phyloP scores from a whole-genome alignment of 35 echinoderm and acorn worm species.

The Stichopus chloronotus region DNA sequence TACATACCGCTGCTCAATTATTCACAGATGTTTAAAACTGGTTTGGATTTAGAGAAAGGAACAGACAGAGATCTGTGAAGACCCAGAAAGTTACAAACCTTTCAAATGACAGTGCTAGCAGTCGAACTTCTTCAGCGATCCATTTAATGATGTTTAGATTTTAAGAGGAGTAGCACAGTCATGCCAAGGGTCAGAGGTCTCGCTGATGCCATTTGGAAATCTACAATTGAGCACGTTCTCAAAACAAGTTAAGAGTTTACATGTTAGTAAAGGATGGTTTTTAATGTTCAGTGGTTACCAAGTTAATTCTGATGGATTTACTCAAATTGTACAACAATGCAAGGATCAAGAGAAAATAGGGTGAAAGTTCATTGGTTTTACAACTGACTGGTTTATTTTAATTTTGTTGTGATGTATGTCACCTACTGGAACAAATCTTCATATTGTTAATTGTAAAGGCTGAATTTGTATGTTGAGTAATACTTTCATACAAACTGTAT shows the following conservation, averaged over 20 bases:
- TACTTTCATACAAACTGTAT: too few species aligned
- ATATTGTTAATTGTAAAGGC: too few species aligned
- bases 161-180: background rate
- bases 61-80: background rate
- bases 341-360: background rate
- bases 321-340: background rate
- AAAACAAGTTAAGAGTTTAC: constrained; percentile 18
- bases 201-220: background rate
- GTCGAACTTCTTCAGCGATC: background rate
- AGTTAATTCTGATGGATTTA: constrained; percentile 11
- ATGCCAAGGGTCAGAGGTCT: background rate
- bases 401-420: background rate
- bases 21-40: too few species aligned
- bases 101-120: background rate
- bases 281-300: constrained; percentile 1
- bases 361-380: background rate
- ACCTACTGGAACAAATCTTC: background rate
- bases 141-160: constrained; percentile 36
- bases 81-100: background rate
- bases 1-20: too few species aligned
- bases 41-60: too few species aligned
- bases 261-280: constrained; percentile 10
- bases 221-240: constrained; percentile 42
- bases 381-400: background rate
- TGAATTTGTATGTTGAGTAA: too few species aligned